These are phyloP conservation scores for Amblyjoppa fuscipennis DNA, from an alignment of 2,888 invertebrate genomes.

Conservation along the genomic window DNA sequence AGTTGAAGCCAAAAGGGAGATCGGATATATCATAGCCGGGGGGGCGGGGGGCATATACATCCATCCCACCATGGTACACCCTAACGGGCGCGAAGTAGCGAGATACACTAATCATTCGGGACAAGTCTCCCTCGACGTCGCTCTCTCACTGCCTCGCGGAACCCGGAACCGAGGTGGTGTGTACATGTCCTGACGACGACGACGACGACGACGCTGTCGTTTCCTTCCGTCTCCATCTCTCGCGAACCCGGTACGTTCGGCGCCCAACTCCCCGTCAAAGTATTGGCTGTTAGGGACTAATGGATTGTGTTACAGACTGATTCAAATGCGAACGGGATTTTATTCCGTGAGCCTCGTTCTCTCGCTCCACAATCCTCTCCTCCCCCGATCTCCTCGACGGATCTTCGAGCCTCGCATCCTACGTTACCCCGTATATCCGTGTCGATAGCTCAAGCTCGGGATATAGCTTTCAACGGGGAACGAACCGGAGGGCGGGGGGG, in stretches of 20 bases:
- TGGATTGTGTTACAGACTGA: constrained; percentile 84
- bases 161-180: constrained; percentile 29
- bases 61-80: not conserved
- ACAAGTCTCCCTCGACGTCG: constrained; percentile 72
- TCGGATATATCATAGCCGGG: constrained; percentile 62
- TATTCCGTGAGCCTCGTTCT: constrained; percentile 72
- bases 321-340: constrained; percentile 85
- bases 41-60: not conserved
- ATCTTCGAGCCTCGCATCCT: constrained; percentile 9
- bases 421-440: constrained; percentile 66
- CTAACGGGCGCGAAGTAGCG: constrained; percentile 54
- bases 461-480: constrained; percentile 75
- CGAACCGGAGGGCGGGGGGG: constrained; percentile 63
- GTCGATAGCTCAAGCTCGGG: constrained; percentile 75
- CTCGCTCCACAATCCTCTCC: constrained; percentile 18
- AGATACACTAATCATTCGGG: constrained; percentile 78
- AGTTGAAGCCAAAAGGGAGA: constrained; percentile 64
- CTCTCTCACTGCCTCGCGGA: constrained; percentile 59
- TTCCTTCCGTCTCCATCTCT: constrained; percentile 63
- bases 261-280: constrained; percentile 69
- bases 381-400: not conserved
- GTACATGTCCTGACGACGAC: constrained; percentile 11
- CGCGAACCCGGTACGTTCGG: constrained; percentile 45
- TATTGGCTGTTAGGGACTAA: constrained; percentile 84
- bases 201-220: constrained; percentile 30